Evolutionary conservation across 2,113 vertebrate genomes (phyloP).

Genomic region (Muscicapa adusta): DNA sequence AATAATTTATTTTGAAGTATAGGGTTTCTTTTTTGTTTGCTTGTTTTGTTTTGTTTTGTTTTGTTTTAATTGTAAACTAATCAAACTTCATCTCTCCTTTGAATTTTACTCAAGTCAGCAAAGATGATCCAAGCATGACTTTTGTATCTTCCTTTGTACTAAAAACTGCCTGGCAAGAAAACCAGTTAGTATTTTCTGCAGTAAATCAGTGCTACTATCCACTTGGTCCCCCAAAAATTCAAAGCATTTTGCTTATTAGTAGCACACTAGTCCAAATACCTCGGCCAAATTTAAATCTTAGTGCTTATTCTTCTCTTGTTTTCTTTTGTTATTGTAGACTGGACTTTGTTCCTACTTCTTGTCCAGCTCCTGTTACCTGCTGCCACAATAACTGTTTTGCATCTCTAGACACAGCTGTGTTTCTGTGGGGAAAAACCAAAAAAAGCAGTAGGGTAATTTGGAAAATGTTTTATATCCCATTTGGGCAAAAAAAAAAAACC

Average conservation of each 20-base stretch:
- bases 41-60: background rate
- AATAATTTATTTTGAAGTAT: background rate
- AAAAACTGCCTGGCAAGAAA: background rate
- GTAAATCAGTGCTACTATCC: background rate
- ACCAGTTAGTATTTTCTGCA: background rate
- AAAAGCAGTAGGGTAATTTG: background rate
- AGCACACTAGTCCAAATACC: background rate
- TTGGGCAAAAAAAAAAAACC: background rate
- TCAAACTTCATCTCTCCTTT: background rate
- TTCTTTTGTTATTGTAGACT: background rate
- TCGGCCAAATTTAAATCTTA: background rate
- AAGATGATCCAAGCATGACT: background rate
- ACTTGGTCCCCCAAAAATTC: background rate
- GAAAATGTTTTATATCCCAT: background rate
- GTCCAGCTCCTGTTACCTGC: background rate
- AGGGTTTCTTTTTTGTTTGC: background rate
- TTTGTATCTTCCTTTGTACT: background rate
- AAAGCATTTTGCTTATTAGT: background rate
- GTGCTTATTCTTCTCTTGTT: background rate
- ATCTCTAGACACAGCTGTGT: background rate
- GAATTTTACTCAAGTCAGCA: background rate
- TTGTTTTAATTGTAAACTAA: background rate
- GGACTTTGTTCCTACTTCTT: background rate
- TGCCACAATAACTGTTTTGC: background rate
- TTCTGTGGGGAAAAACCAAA: background rate